A percentile compares a stretch with the other conserved stretches of the same genome.
phyloP scores from a whole-genome alignment of 2,888 invertebrate species.

The Pocota personata region DNA sequence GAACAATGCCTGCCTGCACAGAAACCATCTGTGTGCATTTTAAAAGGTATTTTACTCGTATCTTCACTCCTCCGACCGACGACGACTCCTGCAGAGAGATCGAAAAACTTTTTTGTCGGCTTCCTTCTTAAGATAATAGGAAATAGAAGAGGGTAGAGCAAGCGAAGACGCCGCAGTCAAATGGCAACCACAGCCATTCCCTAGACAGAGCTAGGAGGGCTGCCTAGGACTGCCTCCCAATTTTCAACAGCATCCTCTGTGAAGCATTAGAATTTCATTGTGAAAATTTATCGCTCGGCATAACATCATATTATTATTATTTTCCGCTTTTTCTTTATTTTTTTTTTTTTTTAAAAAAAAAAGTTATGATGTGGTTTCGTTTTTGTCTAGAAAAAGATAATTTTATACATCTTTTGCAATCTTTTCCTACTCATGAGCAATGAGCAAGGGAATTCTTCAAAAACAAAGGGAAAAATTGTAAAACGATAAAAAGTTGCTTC shows the following conservation, averaged over 20 bases:
- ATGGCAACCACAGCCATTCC: constrained; percentile 18
- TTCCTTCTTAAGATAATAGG: constrained; percentile 49
- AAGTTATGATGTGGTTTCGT: constrained; percentile 55
- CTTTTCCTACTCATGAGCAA: constrained; percentile 32
- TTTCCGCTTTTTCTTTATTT: constrained; percentile 22
- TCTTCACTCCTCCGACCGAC: constrained; percentile 32
- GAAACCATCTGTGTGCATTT: constrained; percentile 65
- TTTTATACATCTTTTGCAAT: constrained; percentile 27
- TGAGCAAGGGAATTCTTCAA: constrained; percentile 15
- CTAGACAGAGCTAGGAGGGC: constrained; percentile 18
- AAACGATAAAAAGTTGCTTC: constrained; percentile 23
- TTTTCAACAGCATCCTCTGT: constrained; percentile 46
- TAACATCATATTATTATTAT: constrained; percentile 70
- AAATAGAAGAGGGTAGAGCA: constrained; percentile 13
- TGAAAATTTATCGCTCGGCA: constrained; percentile 72
- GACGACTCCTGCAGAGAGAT: constrained; percentile 27
- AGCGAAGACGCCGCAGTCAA: constrained; percentile 1
- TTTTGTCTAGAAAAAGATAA: constrained; percentile 44
- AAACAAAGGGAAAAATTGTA: constrained; percentile 1
- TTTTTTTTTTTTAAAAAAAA: background rate
- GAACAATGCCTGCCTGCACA: constrained; percentile 36
- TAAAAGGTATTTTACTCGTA: constrained; percentile 65
- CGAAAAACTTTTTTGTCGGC: constrained; percentile 56
- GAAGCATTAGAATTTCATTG: constrained; percentile 68
- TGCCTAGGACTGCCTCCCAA: constrained; percentile 23